phyloP scores from a whole-genome alignment of 2,113 vertebrate species.

The Pluvianellus socialis region DNA sequence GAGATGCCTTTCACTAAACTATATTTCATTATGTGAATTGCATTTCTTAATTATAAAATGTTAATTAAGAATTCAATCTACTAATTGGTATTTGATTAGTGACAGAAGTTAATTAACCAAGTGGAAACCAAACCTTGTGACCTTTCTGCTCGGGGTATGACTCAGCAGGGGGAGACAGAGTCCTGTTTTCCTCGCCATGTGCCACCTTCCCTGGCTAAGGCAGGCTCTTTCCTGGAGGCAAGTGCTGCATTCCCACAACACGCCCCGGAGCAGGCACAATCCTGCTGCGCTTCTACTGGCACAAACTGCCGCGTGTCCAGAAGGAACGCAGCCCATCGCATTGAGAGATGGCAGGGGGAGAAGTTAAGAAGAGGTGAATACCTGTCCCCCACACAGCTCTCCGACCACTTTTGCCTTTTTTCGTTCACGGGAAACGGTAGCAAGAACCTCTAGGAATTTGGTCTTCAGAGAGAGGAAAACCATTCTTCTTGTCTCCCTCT shows the following conservation, averaged over 20 bases:
- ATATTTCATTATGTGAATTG: neutral
- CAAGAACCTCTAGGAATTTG: neutral
- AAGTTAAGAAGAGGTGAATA: neutral
- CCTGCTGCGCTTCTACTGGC: neutral
- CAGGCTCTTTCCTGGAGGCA: neutral
- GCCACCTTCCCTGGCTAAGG: neutral
- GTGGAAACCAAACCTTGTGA: conserved; percentile 15
- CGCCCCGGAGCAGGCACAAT: neutral
- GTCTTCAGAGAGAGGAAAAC: neutral
- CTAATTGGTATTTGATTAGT: conserved; percentile 33
- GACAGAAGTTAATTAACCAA: conserved; percentile 45
- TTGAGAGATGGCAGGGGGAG: accelerated
- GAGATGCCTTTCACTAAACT: neutral
- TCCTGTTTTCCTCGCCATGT: neutral
- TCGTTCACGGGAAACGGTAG: neutral
- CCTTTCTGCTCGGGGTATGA: neutral
- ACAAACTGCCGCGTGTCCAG: neutral
- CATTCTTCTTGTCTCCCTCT: neutral
- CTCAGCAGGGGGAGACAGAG: conserved; percentile 60
- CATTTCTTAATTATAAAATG: conserved; percentile 34
- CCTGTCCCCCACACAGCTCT: neutral
- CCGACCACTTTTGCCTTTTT: neutral
- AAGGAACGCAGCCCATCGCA: neutral
- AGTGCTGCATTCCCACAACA: neutral
- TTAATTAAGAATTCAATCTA: conserved; percentile 32